A percentile compares a stretch with the other conserved stretches of the same genome.
Evolutionary conservation across 2,113 vertebrate genomes (phyloP).

Genomic region (Engystomops pustulosus): DNA sequence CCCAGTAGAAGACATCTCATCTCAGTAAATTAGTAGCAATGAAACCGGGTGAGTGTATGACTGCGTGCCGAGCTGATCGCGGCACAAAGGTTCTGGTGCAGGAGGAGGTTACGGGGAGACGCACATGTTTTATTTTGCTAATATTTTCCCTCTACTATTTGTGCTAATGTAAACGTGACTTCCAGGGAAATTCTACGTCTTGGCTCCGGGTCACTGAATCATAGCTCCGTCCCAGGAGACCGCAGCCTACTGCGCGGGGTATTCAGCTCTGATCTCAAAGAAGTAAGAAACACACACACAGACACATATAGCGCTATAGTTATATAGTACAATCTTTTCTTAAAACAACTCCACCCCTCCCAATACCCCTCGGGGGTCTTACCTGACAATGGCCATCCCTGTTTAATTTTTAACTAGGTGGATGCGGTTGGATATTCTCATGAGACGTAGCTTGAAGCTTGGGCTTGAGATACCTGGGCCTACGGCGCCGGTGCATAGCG

Average conservation of each 20-base stretch:
- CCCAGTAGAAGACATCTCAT: slow-evolving; percentile 47
- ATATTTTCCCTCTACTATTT: slow-evolving; percentile 57
- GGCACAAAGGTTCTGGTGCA: slow-evolving; percentile 39
- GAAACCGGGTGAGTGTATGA: slow-evolving; percentile 34
- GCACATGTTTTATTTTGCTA: slow-evolving; percentile 58
- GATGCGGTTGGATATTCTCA: slow-evolving; percentile 13
- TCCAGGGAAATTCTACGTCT: slow-evolving; percentile 52
- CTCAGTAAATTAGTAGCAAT: slow-evolving; percentile 55
- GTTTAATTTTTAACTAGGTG: slow-evolving; percentile 11
- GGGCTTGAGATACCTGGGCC: no score
- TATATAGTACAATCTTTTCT: slow-evolving; percentile 22
- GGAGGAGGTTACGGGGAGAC: slow-evolving; percentile 34
- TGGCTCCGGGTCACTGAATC: slow-evolving; percentile 56
- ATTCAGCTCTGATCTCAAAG: slow-evolving; percentile 47
- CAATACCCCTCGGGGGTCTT: not conserved
- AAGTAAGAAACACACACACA: not conserved
- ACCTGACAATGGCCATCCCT: slow-evolving; percentile 9
- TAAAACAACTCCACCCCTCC: not conserved
- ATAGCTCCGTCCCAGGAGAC: slow-evolving; percentile 43
- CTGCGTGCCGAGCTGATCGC: slow-evolving; percentile 37
- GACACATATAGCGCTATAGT: not conserved
- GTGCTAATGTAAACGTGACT: slow-evolving; percentile 58
- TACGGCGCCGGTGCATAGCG: no score
- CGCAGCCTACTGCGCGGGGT: slow-evolving; percentile 26
- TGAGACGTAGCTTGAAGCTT: no score